phyloP scores from a whole-genome alignment of 2,797 vertebrate species.

The Pangasius macronema region DNA sequence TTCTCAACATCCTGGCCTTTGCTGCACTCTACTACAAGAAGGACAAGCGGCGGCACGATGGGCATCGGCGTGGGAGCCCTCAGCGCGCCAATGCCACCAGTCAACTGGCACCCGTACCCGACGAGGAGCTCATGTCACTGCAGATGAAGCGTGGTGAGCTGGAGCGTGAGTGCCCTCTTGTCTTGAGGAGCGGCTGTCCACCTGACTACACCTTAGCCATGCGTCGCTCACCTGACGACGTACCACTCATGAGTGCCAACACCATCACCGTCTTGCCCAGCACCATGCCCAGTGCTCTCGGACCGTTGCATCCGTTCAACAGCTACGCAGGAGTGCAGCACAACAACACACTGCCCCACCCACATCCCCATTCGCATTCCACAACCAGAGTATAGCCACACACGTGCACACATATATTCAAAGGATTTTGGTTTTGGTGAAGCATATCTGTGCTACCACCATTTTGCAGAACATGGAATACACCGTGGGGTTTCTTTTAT shows the following conservation, averaged over 20 bases:
- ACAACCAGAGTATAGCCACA: conserved; percentile 99
- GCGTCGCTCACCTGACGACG: conserved; percentile 97
- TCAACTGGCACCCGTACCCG: conserved; percentile 93
- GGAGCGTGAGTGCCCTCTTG: conserved; percentile 92
- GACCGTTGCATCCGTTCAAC: conserved; percentile 95
- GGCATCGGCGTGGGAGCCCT: conserved; percentile 94
- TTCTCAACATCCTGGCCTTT: conserved; percentile 97
- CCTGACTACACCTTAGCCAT: conserved; percentile 99
- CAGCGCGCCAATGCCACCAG: conserved; percentile 89
- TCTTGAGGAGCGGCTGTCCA: conserved; percentile 97
- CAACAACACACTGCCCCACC: conserved; percentile 96
- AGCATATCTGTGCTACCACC: conserved; percentile 48
- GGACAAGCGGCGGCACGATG: conserved; percentile 95
- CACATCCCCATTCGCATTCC: conserved; percentile 94
- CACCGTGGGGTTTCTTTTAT: conserved; percentile 42
- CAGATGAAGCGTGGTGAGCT: conserved; percentile 99
- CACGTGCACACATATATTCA: conserved; percentile 44
- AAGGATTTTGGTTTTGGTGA: conserved; percentile 36
- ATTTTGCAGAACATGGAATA: conserved; percentile 49
- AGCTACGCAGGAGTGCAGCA: conserved; percentile 96
- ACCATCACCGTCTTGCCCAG: conserved; percentile 99
- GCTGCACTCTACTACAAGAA: conserved; percentile 99
- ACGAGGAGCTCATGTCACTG: conserved; percentile 99
- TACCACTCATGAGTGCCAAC: conserved; percentile 99
- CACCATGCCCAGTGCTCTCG: conserved; percentile 90